Evolutionary conservation across 2,888 invertebrate species (phyloP).

Genomic region (Eupithecia insigniata): DNA sequence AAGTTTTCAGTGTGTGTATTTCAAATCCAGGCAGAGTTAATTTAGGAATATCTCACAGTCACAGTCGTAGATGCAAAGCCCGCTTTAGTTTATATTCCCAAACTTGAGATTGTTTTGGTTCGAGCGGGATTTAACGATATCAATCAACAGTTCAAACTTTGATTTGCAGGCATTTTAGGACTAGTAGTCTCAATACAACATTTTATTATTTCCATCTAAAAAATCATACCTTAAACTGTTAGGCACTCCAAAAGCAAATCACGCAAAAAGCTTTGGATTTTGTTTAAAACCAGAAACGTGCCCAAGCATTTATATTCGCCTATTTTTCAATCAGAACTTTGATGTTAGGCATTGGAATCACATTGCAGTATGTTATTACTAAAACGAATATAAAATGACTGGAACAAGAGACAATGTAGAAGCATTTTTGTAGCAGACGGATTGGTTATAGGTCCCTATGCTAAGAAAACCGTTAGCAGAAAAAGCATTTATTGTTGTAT

Average conservation of each 20-base stretch:
- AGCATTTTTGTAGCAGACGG: background rate
- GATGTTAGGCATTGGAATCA: background rate
- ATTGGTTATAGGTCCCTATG: background rate
- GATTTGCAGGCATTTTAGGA: background rate
- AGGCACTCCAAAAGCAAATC: slow-evolving; percentile 23
- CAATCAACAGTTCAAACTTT: background rate
- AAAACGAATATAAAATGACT: background rate
- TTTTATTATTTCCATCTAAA: background rate
- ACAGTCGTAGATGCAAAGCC: background rate
- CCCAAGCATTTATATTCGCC: slow-evolving; percentile 25
- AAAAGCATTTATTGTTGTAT: no score
- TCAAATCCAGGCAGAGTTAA: background rate
- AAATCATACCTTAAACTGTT: background rate
- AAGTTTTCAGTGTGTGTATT: background rate
- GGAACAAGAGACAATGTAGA: background rate
- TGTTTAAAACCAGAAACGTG: slow-evolving; percentile 26
- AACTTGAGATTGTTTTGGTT: background rate
- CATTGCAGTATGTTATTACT: background rate
- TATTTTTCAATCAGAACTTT: slow-evolving; percentile 23
- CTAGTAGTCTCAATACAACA: background rate
- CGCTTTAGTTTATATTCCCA: background rate
- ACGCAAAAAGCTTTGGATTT: slow-evolving; percentile 26
- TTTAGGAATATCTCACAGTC: background rate
- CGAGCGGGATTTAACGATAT: background rate
- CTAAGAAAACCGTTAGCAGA: background rate